Evolutionary conservation across 2,113 vertebrate species (phyloP).

Genomic region (Hemicordylus capensis): DNA sequence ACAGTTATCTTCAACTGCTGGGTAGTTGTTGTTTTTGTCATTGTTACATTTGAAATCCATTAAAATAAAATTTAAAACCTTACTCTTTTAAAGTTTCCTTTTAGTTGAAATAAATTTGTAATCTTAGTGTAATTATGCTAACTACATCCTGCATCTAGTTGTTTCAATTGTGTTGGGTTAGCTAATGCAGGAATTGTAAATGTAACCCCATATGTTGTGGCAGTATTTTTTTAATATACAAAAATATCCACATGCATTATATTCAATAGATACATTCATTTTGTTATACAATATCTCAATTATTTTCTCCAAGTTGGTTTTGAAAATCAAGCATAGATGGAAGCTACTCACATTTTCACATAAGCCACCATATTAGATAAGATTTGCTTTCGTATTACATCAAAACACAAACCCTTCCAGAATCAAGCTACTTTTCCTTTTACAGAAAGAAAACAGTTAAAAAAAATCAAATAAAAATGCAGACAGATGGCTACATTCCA

Average conservation of each 20-base stretch:
- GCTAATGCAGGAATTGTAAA: background rate
- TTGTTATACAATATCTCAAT: conserved; percentile 16
- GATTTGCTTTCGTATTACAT: background rate
- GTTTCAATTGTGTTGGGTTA: background rate
- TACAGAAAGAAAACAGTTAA: conserved; percentile 18
- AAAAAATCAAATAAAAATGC: conserved; percentile 9
- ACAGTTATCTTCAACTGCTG: background rate
- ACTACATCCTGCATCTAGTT: background rate
- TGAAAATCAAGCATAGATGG: conserved; percentile 20
- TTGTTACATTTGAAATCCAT: background rate
- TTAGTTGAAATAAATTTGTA: background rate
- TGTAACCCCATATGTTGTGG: background rate
- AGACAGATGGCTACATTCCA: conserved; percentile 48
- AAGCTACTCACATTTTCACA: background rate
- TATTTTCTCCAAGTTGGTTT: conserved; percentile 6
- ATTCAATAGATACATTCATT: conserved; percentile 8
- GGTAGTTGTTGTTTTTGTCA: background rate
- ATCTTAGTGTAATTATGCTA: conserved; percentile 7
- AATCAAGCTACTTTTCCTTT: background rate
- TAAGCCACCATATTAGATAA: background rate
- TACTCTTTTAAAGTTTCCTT: background rate
- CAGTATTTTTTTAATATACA: background rate
- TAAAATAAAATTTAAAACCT: background rate
- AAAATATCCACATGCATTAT: background rate
- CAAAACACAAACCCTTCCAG: background rate